phyloP scores from a whole-genome alignment of 2,888 invertebrate genomes.

The Zhuqinia jingwanae region DNA sequence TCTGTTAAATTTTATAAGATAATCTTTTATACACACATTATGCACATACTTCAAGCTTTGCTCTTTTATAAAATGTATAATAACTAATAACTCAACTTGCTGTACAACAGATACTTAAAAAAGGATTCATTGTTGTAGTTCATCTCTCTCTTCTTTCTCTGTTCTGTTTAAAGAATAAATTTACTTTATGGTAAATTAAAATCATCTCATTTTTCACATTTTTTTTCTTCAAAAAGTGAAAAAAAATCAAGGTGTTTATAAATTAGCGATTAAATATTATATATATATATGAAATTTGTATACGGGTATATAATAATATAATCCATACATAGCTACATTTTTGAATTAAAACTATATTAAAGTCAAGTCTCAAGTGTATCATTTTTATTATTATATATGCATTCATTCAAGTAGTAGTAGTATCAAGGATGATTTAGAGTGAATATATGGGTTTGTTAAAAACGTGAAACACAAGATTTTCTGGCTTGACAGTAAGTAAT shows the following conservation, averaged over 20 bases:
- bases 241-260: conserved; percentile 38
- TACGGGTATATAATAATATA: no score
- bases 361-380: no score
- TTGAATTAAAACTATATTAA: no score
- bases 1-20: conserved; percentile 1
- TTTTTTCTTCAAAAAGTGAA: neutral
- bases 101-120: neutral
- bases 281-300: no score
- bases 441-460: conserved; percentile 13
- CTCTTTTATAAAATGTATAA: no score
- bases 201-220: conserved; percentile 15
- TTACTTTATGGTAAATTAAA: conserved; percentile 49
- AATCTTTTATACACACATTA: no score
- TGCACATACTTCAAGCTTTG: no score
- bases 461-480: conserved; percentile 63
- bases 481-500: conserved; percentile 63
- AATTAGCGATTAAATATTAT: neutral
- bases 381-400: no score
- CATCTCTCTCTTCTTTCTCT: neutral
- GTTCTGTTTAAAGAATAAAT: neutral
- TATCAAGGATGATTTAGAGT: neutral
- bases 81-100: conserved; percentile 49
- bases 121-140: no score
- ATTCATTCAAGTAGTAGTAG: no score
- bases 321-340: no score